Evolutionary conservation across 2,797 vertebrate species (phyloP), one percentile per base, ranked within the genome.

Genomic region (Falco biarmicus): DNA sequence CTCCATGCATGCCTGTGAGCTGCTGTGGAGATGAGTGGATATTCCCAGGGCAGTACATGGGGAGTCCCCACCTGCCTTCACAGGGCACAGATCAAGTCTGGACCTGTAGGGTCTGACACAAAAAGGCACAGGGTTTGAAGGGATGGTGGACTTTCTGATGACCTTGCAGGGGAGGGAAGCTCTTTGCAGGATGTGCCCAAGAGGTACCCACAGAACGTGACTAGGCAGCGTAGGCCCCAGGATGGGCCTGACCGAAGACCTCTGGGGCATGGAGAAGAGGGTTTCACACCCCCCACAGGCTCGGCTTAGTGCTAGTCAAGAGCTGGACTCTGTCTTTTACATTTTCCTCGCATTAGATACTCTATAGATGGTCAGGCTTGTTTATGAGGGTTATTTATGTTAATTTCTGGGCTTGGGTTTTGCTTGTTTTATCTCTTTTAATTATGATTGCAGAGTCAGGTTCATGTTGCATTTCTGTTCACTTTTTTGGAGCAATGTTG

Each of bases 401-500:
- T 4, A 82, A 14, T 50, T 76, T 28, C 22, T 50, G 37, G n/a
- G 31, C 18, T 63, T 81, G 22, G 1, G 11, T 60, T 86, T 70
- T 63, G 5, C 22, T 60, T 45, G 13, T 53, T 93, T 83, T 37
- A 28, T 39, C 26, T 56, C 15, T 28, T 91, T 45, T 45, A 41
- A 12, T 80, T 15, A 31, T 19, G 10, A 51, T 34, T 53, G 11
- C 18, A 29, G 15, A 21, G 10, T 28, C 29, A 53, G 32, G 34
- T 61, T 91, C 20, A 28, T 7, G 51, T 32, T 32, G 28, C 5
- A 47, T 54, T 91, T 91, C 43, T 1, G 0, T 17, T 34, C 10
- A 1, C 0, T 41, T 92, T 77, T 21, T 4, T 0, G 0, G n/a
- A 14, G 28, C 28, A 83, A 64, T 53, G 57, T 2, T 63, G 47